Percentiles rank a stretch among this genome's conserved stretches.
phyloP scores from a whole-genome alignment of 1,140 invertebrate species.

The Drosophila arizonae region DNA sequence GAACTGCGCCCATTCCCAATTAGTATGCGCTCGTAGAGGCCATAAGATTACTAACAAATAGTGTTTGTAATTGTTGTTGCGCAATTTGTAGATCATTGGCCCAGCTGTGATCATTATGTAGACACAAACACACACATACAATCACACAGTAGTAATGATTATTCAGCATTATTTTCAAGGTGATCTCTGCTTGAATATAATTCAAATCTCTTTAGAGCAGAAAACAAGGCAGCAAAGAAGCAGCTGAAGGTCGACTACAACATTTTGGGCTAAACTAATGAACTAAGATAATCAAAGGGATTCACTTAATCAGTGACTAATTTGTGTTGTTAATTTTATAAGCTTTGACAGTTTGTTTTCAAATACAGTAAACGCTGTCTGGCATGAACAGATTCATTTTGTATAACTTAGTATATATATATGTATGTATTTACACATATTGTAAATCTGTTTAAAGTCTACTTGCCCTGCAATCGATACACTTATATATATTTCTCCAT shows the following conservation, averaged over 20 bases:
- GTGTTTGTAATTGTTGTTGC: conserved; percentile 63
- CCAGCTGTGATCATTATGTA: conserved; percentile 34
- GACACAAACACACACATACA: conserved; percentile 21
- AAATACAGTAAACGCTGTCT: too few relatives aligned
- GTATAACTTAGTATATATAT: too few relatives aligned
- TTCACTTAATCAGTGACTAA: neutral
- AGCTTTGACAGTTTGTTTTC: too few relatives aligned
- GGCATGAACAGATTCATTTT: too few relatives aligned
- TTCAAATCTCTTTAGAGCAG: conserved; percentile 26
- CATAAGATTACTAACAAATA: conserved; percentile 48
- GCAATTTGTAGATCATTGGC: conserved; percentile 71
- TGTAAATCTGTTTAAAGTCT: neutral
- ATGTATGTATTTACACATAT: neutral
- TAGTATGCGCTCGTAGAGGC: conserved; percentile 57
- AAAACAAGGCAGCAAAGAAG: conserved; percentile 32
- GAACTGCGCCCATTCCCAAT: conserved; percentile 46
- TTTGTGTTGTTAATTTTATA: neutral
- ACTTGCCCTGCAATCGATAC: neutral
- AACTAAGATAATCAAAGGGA: neutral
- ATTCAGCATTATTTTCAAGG: conserved; percentile 42
- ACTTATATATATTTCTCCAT: neutral
- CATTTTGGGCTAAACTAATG: conserved; percentile 4
- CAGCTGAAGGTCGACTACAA: conserved; percentile 17
- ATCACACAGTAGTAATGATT: conserved; percentile 29
- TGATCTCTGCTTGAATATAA: conserved; percentile 41